Base-by-base conservation (phyloP, 2,888 invertebrate species). In the Hirtodrosophila trivittata region DNA sequence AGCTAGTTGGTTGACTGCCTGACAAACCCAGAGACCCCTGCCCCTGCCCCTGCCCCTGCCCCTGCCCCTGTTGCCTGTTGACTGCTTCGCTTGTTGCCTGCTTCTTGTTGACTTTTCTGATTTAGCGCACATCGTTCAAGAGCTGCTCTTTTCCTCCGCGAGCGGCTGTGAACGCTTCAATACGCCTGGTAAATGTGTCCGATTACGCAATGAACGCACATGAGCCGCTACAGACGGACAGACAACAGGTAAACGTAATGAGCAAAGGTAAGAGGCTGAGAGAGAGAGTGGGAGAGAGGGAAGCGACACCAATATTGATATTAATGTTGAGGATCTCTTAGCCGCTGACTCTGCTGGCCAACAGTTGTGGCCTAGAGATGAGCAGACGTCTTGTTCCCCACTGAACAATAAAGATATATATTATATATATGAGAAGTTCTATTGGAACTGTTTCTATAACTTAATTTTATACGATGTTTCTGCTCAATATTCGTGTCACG, bases 191-290 rank as follows among this genome's bases (percentile, higher is more conserved):
- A 85, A 80, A 82, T 85, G 66, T 85, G 63, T 78, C 58, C 73
- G 75, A 78, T 81, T 81, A 86, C 86, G 87, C 87, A 81, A 81
- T 55, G 55, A 62, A 86, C 87, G 87, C 87, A 87, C 83, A 80
- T 78, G 86, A 82, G 73, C 64, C 50, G 62, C 71, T 13, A 50
- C 65, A 42, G 13, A 30, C 33, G 16, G 21, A 21, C 41, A 28
- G 12, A 10, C 47, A 6, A 13, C 12, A 21, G 13, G 35, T 28
- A 12, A 47, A 38, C 32, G 12, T 12, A 26, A 21, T 46, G 14
- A 12, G 25, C 28, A 37, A 39, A 39, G 30, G 9, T 10, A 38
- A 43, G 32, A 28, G 25, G 41, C 47, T 37, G 12, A 49, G 43
- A 16, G 12, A 25, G 13, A 18, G 1, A n/a, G 5, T 8, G n/a